These are phyloP conservation scores for Hozukius guyotensis DNA, from an alignment of 2,797 vertebrate species.

Conservation along the genomic window DNA sequence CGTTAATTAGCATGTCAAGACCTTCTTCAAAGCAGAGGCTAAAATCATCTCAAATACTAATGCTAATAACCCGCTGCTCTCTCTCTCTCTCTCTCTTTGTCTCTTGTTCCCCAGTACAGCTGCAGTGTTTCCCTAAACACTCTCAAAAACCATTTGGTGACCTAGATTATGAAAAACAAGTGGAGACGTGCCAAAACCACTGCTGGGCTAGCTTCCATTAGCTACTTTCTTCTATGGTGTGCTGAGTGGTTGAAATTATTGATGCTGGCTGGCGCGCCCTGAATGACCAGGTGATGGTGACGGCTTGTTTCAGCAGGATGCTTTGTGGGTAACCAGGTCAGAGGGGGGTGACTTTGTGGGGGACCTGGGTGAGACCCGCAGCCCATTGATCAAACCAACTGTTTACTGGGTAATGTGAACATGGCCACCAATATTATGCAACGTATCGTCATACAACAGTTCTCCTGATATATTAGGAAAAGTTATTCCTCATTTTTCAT, in stretches of 20 bases:
- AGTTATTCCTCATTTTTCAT: no score
- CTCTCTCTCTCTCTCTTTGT: not conserved
- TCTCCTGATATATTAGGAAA: no score
- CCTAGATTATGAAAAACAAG: constrained; percentile 55
- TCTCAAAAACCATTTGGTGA: constrained; percentile 46
- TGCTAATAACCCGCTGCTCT: not conserved
- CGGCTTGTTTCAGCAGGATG: not conserved
- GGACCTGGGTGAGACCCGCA: not conserved
- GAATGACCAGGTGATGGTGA: constrained; percentile 16
- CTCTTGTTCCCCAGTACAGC: not conserved
- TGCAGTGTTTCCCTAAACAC: constrained; percentile 23
- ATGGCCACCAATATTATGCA: no score
- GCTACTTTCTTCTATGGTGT: not conserved
- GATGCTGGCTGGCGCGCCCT: not conserved
- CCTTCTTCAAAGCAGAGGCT: constrained; percentile 5
- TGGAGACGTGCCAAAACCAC: constrained; percentile 32
- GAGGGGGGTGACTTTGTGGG: not conserved
- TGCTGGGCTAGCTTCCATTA: constrained; percentile 28
- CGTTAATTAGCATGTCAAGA: constrained; percentile 55
- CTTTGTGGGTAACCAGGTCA: constrained; percentile 25
- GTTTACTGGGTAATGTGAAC: not conserved
- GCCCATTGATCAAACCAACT: not conserved
- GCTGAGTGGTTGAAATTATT: constrained; percentile 24
- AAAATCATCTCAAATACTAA: constrained; percentile 29
- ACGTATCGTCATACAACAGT: no score